Evolutionary conservation across 2,113 vertebrate species (phyloP), one percentile per base, ranked within the genome.

Genomic region (Stomatorhinus ivindoensis): DNA sequence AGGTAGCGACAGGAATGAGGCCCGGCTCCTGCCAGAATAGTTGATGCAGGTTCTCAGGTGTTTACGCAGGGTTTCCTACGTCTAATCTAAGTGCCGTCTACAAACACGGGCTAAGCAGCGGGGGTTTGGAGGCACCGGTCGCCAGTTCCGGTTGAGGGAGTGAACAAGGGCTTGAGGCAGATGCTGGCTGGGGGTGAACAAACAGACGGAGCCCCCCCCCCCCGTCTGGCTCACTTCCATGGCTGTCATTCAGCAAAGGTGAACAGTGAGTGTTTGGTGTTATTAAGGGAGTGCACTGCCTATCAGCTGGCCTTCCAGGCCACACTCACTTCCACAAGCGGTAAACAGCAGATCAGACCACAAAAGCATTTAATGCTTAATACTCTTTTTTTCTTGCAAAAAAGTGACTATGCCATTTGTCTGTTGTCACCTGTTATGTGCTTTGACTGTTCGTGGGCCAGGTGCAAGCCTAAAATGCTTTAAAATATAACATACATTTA

Each of bases 1-100:
- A 99, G 97, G 98, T 97, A 99, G 93, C 95, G 97, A 97, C 98
- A 98, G 97, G 97, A 96, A 97, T 91, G 2, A 90, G 92, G 92
- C 87, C 0, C 47, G 92, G 94, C 93, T 95, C 95, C 94, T 95
- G 94, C 61, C 93, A 89, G 93, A 96, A 95, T 95, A 94, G 96
- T 93, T 94, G 95, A 96, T 95, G 95, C 94, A 94, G 96, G 94
- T 93, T 96, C 92, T 94, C 96, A 96, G 95, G 96, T 97, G 95
- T 95, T 94, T 95, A 93, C 89, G 92, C 93, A 92, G 91, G 91
- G 94, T 94, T 44, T 69, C 4, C 85, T 65, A 86, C 90, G 91
- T 90, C 91, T 91, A 89, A 93, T 94, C 94, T 90, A 93, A 91
- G 91, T 92, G 92, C 92, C 90, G 91, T 91, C 92, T 91, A 94